Base-by-base conservation (phyloP, 2,888 invertebrate genomes). In the Synergus umbraculus region DNA sequence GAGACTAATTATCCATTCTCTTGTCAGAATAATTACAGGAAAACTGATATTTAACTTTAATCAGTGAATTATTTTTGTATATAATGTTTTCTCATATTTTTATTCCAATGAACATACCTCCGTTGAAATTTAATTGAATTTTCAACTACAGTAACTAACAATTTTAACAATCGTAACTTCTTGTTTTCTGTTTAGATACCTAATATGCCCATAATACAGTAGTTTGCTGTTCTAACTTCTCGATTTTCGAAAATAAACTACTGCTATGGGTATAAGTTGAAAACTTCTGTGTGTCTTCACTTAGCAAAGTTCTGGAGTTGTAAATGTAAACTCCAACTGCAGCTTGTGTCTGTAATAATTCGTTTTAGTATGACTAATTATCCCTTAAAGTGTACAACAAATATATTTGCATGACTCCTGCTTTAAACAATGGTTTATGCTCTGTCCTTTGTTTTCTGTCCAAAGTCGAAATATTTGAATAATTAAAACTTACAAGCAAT, bases 221-320 rank as follows among this genome's bases (percentile, higher is more conserved):
- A 49, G 49, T 49, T 49, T n/a, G 15, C 49, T 15, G 49, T 15
- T 15, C 15, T 49, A 15, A n/a, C 49, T 49, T 49, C 43, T 67
- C 13, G 18, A 65, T 65, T 41, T 41, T 18, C 43, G 66, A 67
- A 67, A 67, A 67, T 67, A 67, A 67, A 67, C 44, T 67, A 8
- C 49, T n/a, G 49, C 49, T 7, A 49, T 7, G 49, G 15, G 7
- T 49, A 4, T 67, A 18, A 67, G 66, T 18, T 18, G 18, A 43
- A 37, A 43, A 44, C 15, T 41, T 18, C 12, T 18, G 18, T 43
- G 18, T 65, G 15, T 4, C 4, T 37, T n/a, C n/a, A 37, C 41
- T 65, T 65, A 41, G 43, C 13, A n/a, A 65, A 65, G 65, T 64
- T 37, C 29, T 9, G 9, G 65, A 65, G 2, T 43, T 44, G n/a